phyloP scores from a whole-genome alignment of 2,888 invertebrate species.

The Phytoseiulus persimilis region DNA sequence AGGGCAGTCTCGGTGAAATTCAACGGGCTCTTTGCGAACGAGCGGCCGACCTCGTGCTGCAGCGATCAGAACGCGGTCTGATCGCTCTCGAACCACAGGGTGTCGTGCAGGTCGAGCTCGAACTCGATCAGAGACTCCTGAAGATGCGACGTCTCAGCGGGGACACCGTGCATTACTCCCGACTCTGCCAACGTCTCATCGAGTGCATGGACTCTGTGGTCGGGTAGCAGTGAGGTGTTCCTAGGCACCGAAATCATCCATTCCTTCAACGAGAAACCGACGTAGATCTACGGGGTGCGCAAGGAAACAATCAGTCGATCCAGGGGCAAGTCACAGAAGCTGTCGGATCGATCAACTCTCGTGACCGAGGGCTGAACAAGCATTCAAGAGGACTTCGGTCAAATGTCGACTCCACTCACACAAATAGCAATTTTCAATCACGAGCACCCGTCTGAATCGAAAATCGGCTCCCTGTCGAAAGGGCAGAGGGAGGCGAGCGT shows the following conservation, averaged over 20 bases:
- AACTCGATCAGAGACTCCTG: slow-evolving; percentile 65
- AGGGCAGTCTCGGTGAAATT: slow-evolving; percentile 53
- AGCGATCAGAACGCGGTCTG: slow-evolving; percentile 50
- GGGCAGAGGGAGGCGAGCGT: too few species aligned
- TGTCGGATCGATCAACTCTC: not conserved
- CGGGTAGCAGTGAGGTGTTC: not conserved
- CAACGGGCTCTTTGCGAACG: slow-evolving; percentile 69
- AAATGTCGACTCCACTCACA: not conserved
- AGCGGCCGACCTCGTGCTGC: slow-evolving; percentile 55
- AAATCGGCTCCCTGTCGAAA: too few species aligned
- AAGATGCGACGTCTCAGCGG: slow-evolving; percentile 78
- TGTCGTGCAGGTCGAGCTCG: slow-evolving; percentile 74
- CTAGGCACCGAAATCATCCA: not conserved
- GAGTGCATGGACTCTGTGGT: slow-evolving; percentile 59
- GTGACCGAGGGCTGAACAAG: too few species aligned
- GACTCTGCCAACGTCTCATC: slow-evolving; percentile 75
- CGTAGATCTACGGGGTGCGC: not conserved
- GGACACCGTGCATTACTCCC: slow-evolving; percentile 75
- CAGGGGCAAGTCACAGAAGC: not conserved
- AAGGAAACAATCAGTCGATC: not conserved
- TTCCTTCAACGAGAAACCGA: not conserved
- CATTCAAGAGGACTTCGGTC: too few species aligned
- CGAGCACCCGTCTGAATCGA: not conserved
- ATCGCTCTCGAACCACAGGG: slow-evolving; percentile 66
- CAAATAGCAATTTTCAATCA: not conserved